phyloP scores from a whole-genome alignment of 2,113 vertebrate genomes.

The Ochotona princeps region DNA sequence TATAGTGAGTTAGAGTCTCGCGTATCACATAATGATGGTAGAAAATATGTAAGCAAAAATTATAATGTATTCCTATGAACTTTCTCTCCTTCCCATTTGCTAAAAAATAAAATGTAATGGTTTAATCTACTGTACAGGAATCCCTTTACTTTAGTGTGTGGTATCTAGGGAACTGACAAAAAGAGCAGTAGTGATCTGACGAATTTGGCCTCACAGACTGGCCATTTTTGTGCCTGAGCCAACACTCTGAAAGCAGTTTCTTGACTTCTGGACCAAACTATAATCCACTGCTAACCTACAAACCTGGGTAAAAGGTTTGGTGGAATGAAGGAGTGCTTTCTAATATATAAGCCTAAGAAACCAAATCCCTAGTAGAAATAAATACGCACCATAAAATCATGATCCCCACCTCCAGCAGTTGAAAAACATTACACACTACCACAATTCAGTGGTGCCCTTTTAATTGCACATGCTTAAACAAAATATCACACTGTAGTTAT shows the following conservation, averaged over 20 bases:
- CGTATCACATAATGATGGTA: background rate
- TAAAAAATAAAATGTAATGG: background rate
- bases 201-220: background rate
- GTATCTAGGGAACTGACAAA: background rate
- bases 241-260: background rate
- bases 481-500: background rate
- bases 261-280: background rate
- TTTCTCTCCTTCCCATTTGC: background rate
- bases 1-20: background rate
- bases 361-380: background rate
- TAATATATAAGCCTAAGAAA: background rate
- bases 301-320: background rate
- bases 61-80: background rate
- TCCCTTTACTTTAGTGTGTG: background rate
- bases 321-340: background rate
- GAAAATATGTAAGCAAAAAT: background rate
- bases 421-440: background rate
- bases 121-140: background rate
- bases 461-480: constrained; percentile 26
- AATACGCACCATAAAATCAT: constrained; percentile 8
- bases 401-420: background rate
- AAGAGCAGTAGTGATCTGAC: background rate
- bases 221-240: background rate
- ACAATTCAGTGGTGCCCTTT: background rate
- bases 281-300: background rate